Base-by-base conservation (phyloP, 2,888 invertebrate genomes). In the Ditula angustiorana region DNA sequence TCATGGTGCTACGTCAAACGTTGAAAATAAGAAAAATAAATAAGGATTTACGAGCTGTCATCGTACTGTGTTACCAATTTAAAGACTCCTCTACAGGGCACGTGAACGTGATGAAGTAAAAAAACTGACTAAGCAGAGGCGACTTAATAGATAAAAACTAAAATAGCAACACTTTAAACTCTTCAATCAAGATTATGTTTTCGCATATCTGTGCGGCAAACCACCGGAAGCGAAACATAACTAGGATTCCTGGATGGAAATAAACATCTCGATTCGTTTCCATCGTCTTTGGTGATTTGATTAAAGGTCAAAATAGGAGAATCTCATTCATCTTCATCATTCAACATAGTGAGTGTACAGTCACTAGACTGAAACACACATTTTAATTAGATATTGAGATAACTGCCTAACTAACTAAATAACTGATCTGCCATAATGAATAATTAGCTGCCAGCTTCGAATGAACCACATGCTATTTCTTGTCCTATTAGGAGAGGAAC, bases 1-100 rank as follows among this genome's bases (percentile, higher is more conserved):
- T 57, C 24, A 50, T 50, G 19, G 24, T 62, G n/a, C 47, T 41
- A 50, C 50, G 44, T 33, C 13, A 52, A 24, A 57, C 30, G 30
- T 46, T 24, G 46, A 8, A 41, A 62, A 50, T 50, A 30, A 41
- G 26, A 28, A 23, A 21, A 26, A 56, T 56, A 47, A 55, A 56
- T 35, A 19, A 47, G 21, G 11, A 23, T 19, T 41, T 2, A 19
- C 41, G 8, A 37, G 0, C 19, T 11, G 30, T 30, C 30, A 21
- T 41, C 44, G 13, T 5, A 7, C 28, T 21, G 52, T 30, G 21
- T 21, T 60, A 41, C 30, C 44, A 46, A 53, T 44, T 53, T 52
- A 30, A 19, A 30, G 37, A 26, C 19, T 4, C 1, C 2, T 13
- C 5, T n/a, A 28, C n/a, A n/a, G n/a, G n/a, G n/a, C n/a, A n/a